Percentiles rank a stretch among this genome's conserved stretches.
phyloP scores from a whole-genome alignment of 2,797 vertebrate genomes.

The Petrocephalus sullivani region DNA sequence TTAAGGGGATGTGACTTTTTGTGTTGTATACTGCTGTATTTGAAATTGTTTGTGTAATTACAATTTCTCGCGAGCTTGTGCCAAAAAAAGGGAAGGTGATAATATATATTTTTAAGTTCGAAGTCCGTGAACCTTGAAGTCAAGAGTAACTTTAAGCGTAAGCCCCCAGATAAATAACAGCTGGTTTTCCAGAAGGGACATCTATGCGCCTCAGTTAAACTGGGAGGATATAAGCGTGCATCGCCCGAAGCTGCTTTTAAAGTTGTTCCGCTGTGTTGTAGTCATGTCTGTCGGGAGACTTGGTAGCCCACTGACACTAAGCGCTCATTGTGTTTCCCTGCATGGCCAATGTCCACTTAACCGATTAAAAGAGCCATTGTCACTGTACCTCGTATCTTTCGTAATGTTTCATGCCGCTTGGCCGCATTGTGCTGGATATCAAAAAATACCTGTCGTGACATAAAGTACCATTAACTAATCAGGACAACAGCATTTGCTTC shows the following conservation, averaged over 20 bases:
- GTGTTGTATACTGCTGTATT: slow-evolving; percentile 3
- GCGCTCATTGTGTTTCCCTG: neutral
- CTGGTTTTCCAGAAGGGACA: neutral
- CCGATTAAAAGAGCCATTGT: neutral
- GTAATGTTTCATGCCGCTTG: neutral
- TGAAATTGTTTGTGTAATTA: slow-evolving; percentile 17
- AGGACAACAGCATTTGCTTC: neutral
- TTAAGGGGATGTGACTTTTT: neutral
- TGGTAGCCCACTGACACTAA: neutral
- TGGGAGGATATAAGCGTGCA: neutral
- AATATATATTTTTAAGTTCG: slow-evolving; percentile 16
- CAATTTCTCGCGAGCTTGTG: slow-evolving; percentile 26
- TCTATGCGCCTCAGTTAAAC: neutral
- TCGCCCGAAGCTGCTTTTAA: neutral
- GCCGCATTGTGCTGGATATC: neutral
- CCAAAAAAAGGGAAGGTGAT: slow-evolving; percentile 33
- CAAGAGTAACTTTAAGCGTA: neutral
- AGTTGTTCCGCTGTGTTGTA: neutral
- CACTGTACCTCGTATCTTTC: neutral
- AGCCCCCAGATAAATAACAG: neutral
- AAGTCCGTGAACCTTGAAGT: neutral
- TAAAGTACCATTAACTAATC: neutral
- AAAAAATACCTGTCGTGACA: neutral
- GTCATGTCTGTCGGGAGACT: neutral
- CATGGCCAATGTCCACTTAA: neutral